Base-by-base conservation (phyloP, 1,140 invertebrate genomes). In the Listronotus bonariensis region DNA sequence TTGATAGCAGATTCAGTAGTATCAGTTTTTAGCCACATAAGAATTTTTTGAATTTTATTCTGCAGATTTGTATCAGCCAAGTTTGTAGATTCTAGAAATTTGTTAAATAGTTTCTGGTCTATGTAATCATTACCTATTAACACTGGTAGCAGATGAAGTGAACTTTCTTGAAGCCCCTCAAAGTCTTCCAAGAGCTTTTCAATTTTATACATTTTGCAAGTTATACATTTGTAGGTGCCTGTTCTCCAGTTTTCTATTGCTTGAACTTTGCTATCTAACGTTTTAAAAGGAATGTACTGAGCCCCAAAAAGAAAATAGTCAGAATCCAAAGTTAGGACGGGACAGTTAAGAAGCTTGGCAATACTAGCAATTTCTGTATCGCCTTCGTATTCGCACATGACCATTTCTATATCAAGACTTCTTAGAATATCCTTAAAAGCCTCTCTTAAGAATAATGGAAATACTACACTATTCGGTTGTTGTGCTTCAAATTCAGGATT, bases 301-400 rank as follows among this genome's bases (percentile, higher is more conserved):
- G 92, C 83, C 79, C 92, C 89, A 79, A 89, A n/a, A 54, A 96
- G 88, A 76, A 88, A 95, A 81, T 95, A 97, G 81, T 97, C 95
- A 1, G 93, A 96, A 78, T 97, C 95, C 70, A 89, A 90, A 74
- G 91, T 95, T 0, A 97, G 72, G 12, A 96, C 86, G 4, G 93
- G 93, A 73, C 92, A 95, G 40, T 90, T 82, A 6, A 93, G 81
- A 45, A 86, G 80, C 65, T 86, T 86, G 0, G 92, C 90, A 48
- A 96, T 71, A 0, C 87, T 86, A 1, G 92, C 92, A 59, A 95
- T 87, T 73, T 93, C 88, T 66, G 88, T 85, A 78, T 97, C 95
- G 36, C 93, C 93, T 81, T 96, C 94, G 79, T 90, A 94, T 59
- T 90, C 84, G 74, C 90, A 90, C 54, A 89, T 83, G 17, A 86